Base-by-base conservation (phyloP, 2,888 invertebrate species). In the Lochmaea capreae region DNA sequence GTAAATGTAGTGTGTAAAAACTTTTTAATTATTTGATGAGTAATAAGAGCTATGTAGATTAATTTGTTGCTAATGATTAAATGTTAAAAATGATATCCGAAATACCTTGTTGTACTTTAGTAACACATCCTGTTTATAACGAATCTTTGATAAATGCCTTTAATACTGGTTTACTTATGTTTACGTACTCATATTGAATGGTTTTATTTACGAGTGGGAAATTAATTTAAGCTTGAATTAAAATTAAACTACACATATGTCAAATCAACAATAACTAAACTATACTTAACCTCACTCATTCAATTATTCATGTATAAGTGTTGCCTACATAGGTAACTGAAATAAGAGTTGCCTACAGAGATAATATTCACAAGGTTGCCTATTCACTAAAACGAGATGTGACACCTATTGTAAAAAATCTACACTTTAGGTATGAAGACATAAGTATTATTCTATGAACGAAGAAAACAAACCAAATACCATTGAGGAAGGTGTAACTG, bases 181-280 rank as follows among this genome's bases (percentile, higher is more conserved):
- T 65, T 46, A 71, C 71, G 46, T 62, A 71, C 26, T 71, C 71
- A 71, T 71, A 16, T 26, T 65, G 26, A 18, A 70, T 11, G 22
- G 43, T 10, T 26, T 26, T 57, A 65, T 63, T 69, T 65, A 57
- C 43, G 43, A 63, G 63, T 22, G 63, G 16, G 63, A 70, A 65
- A 61, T n/a, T 54, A 70, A 70, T 63, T 70, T 70, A 70, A 63
- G 26, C 39, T 57, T 22, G 57, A 65, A 70, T 65, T 70, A 70
- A 33, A 61, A 65, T 58, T 43, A 69, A 73, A 67, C 61, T 62
- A 18, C 71, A 75, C 72, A 75, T 70, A 75, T 73, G 75, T 73
- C 75, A 73, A 72, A 70, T 58, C 59, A 75, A 69, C 65, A 69
- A 71, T 62, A 74, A 72, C 42, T 57, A 67, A 75, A 72, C 52